Percentiles rank a stretch among this genome's conserved stretches.
Conservation (phyloP, 2,888 invertebrate species). For the Ecliptopera silaceata region DNA sequence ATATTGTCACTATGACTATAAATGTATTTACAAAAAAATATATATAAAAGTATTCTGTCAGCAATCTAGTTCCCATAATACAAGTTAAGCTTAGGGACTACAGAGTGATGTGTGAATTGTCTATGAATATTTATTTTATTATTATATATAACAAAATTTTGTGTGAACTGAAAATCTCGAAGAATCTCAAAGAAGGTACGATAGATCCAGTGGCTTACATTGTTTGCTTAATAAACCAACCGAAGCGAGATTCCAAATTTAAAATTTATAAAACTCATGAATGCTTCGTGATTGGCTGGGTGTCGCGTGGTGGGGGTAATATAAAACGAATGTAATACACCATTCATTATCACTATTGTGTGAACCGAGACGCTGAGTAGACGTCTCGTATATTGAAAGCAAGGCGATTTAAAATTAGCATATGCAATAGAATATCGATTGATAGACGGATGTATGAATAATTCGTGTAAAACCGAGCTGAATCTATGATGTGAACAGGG, state of each 20-base stretch:
- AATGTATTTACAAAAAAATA: no score
- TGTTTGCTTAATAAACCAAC: slow-evolving; percentile 20
- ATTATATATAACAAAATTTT: neutral
- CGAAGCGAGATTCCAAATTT: slow-evolving; percentile 47
- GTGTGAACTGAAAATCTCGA: neutral
- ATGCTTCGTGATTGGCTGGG: slow-evolving; percentile 57
- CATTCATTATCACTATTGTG: slow-evolving; percentile 69
- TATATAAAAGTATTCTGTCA: no score
- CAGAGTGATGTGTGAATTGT: no score
- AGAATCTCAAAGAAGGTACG: no score
- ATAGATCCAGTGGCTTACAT: slow-evolving; percentile 17
- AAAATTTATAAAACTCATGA: slow-evolving; percentile 59
- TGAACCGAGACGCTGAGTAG: slow-evolving; percentile 51
- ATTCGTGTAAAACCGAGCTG: slow-evolving; percentile 28
- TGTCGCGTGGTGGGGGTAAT: slow-evolving; percentile 42
- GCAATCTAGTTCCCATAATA: no score
- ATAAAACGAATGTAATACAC: slow-evolving; percentile 58
- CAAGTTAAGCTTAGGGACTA: no score
- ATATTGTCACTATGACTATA: no score
- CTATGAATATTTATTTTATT: no score
- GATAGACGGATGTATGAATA: slow-evolving; percentile 34
- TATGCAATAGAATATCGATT: slow-evolving; percentile 68
- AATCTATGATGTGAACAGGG: slow-evolving; percentile 9
- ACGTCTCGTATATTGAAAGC: slow-evolving; percentile 55
- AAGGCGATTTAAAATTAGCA: slow-evolving; percentile 61